These are phyloP conservation scores for Mesaphorura yosii DNA, from an alignment of 1,140 invertebrate species.

Conservation along the genomic window DNA sequence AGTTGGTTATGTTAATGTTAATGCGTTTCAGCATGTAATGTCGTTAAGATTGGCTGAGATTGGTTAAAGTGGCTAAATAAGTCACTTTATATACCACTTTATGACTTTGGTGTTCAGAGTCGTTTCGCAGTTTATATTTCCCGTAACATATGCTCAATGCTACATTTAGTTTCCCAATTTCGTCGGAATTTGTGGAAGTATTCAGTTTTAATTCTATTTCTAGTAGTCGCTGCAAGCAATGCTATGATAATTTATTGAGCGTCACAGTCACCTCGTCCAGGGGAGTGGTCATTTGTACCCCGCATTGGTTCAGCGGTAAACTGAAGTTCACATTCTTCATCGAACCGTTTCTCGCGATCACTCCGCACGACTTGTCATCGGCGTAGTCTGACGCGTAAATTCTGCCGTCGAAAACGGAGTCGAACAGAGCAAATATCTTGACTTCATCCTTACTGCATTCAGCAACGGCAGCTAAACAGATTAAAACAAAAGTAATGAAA, in stretches of 20 bases:
- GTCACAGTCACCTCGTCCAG: constrained; percentile 20
- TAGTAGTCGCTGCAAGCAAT: background rate
- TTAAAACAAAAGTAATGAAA: constrained; percentile 3
- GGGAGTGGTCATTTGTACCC: constrained; percentile 26
- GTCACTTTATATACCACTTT: background rate
- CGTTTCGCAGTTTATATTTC: too few relatives aligned
- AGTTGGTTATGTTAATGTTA: too few relatives aligned
- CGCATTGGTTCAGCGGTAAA: constrained; percentile 23
- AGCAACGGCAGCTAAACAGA: constrained; percentile 6
- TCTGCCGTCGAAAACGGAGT: constrained; percentile 22
- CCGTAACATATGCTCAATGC: too few relatives aligned
- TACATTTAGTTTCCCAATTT: too few relatives aligned
- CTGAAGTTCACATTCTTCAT: constrained; percentile 25
- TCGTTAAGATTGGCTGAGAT: constrained; percentile 3
- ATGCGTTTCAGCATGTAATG: too few relatives aligned
- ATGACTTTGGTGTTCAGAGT: too few relatives aligned
- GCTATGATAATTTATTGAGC: constrained; percentile 5
- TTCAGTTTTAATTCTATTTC: background rate
- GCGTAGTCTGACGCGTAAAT: constrained; percentile 25
- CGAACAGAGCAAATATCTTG: constrained; percentile 18
- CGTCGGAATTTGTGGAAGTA: too few relatives aligned
- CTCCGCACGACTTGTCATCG: constrained; percentile 27
- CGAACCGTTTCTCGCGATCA: background rate
- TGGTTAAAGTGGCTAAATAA: background rate
- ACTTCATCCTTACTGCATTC: constrained; percentile 9